Conservation (phyloP, 2,888 invertebrate species). For the Dysmachus trigonus region DNA sequence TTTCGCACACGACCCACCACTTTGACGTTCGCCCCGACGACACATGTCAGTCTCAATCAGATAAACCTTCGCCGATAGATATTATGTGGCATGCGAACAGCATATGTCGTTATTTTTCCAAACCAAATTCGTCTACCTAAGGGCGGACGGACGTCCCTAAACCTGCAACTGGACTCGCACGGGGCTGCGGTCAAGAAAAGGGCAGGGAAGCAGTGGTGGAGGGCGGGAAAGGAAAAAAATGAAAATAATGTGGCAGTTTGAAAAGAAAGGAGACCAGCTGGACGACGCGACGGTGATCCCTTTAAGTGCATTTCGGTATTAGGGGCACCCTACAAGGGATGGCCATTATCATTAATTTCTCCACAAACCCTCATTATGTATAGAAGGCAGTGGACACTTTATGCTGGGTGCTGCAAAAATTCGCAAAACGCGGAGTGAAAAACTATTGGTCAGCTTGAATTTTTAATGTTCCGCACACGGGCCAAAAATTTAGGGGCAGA, state of each 20-base stretch:
- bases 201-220: neutral
- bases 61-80: slow-evolving; percentile 37
- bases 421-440: slow-evolving; percentile 16
- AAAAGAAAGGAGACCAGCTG: slow-evolving; percentile 31
- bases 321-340: slow-evolving; percentile 34
- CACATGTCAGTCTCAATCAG: slow-evolving; percentile 44
- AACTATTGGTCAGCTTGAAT: slow-evolving; percentile 22
- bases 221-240: too few species aligned
- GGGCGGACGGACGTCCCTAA: neutral
- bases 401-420: slow-evolving; percentile 16
- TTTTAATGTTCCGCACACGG: slow-evolving; percentile 17
- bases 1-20: slow-evolving; percentile 29
- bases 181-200: neutral
- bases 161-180: neutral
- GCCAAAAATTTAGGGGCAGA: slow-evolving; percentile 25
- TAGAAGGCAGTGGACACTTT: slow-evolving; percentile 10
- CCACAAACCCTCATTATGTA: slow-evolving; percentile 41
- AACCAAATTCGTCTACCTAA: neutral
- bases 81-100: slow-evolving; percentile 36
- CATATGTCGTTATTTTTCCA: slow-evolving; percentile 40
- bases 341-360: slow-evolving; percentile 41
- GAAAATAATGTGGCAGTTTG: neutral
- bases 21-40: slow-evolving; percentile 5
- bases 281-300: slow-evolving; percentile 28
- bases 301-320: slow-evolving; percentile 44